Base-by-base conservation (phyloP, 1,140 invertebrate species). In the Drosophila tani region DNA sequence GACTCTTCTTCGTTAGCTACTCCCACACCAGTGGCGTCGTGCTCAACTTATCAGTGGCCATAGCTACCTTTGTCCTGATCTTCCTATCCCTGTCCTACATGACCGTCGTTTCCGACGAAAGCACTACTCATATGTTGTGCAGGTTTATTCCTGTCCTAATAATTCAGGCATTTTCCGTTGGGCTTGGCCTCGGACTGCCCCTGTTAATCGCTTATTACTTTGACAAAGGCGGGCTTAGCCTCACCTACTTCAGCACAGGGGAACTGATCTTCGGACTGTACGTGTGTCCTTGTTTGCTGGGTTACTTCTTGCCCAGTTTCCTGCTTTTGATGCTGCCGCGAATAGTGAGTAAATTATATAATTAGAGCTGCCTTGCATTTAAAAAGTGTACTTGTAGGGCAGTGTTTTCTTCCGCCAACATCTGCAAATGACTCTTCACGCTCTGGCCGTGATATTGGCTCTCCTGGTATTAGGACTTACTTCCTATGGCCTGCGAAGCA, bases 171-270 rank as follows among this genome's bases (percentile, higher is more conserved):
- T 15, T 86, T 12, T 76, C 78, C 40, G 75, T 92, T 38, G 77
- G 79, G 0, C 66, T 95, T 9, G 90, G 94, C n/a, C 93, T 94
- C 21, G 91, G 94, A 47, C 58, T 95, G 17, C 93, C 82, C 5
- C 91, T 93, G 21, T 79, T 95, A 19, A 87, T 95, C 17, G 75
- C 94, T 3, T 94, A 94, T 21, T 70, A 94, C 46, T 91, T 85
- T 14, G 81, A 85, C 19, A 50, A 38, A 5, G 38, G 55, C 7
- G 81, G 94, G 40, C 93, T 94, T 70, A 94, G 95, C 2, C 95
- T 96, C 94, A 94, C 95, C 75, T 96, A 95, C 95, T 96, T 94
- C 79, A 94, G 94, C 15, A 93, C 93, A 67, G 95, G 95, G 0
- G 95, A 95, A 94, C 73, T 96, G 8, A 27, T 69, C 73, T 95